Evolutionary conservation across 2,888 invertebrate genomes (phyloP).

Genomic region (Acleris holmiana): DNA sequence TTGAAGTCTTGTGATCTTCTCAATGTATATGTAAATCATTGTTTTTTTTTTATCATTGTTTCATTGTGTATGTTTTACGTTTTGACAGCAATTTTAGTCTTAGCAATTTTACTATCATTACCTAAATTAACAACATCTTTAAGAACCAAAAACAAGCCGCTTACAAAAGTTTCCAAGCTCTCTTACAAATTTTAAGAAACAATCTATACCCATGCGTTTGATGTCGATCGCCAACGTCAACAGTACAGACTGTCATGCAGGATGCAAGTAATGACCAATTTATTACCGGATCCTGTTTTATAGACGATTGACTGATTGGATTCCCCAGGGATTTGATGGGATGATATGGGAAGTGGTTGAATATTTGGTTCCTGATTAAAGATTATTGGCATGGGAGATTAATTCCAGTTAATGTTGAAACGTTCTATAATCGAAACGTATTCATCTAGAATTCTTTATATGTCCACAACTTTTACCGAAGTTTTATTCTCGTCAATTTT

Average conservation of each 20-base stretch:
- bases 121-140: too few relatives aligned
- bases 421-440: too few relatives aligned
- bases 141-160: too few relatives aligned
- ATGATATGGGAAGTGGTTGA: slow-evolving; percentile 1
- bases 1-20: too few relatives aligned
- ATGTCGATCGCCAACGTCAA: slow-evolving; percentile 9
- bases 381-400: not conserved
- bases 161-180: not conserved
- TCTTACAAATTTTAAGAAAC: not conserved
- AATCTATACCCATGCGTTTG: slow-evolving; percentile 9
- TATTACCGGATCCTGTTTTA: slow-evolving; percentile 42
- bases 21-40: too few relatives aligned
- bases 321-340: slow-evolving; percentile 20
- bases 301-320: slow-evolving; percentile 38
- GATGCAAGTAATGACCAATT: slow-evolving; percentile 42
- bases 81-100: too few relatives aligned
- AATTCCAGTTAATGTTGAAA: not conserved
- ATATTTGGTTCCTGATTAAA: not conserved
- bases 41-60: too few relatives aligned
- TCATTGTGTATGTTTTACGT: too few relatives aligned
- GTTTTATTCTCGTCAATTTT: too few relatives aligned
- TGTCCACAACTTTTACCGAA: too few relatives aligned
- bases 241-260: slow-evolving; percentile 33
- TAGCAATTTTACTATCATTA: too few relatives aligned
- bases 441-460: too few relatives aligned